Percentiles rank a stretch among this genome's conserved stretches.
Evolutionary conservation across 2,113 vertebrate genomes (phyloP).

Genomic region (Apistogramma diplotaenia): DNA sequence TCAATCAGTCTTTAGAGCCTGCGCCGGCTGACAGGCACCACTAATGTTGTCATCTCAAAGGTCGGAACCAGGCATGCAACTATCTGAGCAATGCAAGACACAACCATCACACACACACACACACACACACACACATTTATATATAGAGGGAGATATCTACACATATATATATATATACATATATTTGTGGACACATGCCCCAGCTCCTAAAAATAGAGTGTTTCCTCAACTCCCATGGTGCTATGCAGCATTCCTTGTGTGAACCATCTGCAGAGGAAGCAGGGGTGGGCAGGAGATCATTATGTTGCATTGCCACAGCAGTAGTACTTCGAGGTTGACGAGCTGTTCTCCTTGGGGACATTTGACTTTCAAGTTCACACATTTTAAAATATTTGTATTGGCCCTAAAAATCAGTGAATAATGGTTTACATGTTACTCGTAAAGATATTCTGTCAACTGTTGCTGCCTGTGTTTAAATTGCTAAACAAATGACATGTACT

Average conservation of each 20-base stretch:
- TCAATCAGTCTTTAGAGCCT: constrained; percentile 51
- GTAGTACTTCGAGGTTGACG: not conserved
- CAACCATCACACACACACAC: not conserved
- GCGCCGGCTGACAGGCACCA: constrained; percentile 22
- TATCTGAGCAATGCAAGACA: constrained; percentile 51
- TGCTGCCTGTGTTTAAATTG: not conserved
- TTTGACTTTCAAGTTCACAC: not conserved
- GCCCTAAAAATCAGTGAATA: not conserved
- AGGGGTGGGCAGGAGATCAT: constrained; percentile 16
- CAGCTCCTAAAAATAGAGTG: constrained; percentile 68
- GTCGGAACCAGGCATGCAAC: constrained; percentile 32
- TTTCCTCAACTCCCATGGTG: constrained; percentile 57
- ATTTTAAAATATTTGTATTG: not conserved
- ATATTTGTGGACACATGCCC: not conserved
- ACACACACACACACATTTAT: no score
- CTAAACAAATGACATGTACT: not conserved
- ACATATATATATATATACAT: not conserved
- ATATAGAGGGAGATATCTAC: not conserved
- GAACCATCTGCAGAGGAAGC: constrained; percentile 42
- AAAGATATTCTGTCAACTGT: not conserved
- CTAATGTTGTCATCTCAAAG: constrained; percentile 41
- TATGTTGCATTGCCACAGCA: constrained; percentile 35
- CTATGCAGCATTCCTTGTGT: constrained; percentile 61
- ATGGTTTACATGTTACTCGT: no score
- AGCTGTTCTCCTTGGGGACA: constrained; percentile 40